Percentiles rank a stretch among this genome's conserved stretches.
Evolutionary conservation across 2,113 vertebrate species (phyloP).

Genomic region (Hyaena hyaena): DNA sequence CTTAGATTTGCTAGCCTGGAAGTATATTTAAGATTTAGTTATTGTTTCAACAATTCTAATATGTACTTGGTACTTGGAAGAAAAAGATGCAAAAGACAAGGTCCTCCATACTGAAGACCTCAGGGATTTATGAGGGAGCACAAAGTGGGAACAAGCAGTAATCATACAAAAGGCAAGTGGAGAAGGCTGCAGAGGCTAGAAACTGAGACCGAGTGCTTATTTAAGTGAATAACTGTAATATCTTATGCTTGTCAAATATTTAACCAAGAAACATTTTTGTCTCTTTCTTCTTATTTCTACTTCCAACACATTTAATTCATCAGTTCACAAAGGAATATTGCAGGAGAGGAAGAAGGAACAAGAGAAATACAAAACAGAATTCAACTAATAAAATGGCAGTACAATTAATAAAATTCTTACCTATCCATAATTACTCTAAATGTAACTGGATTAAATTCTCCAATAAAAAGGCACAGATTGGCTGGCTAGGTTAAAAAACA

Average conservation of each 20-base stretch:
- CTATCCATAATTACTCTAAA: not conserved
- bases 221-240: not conserved
- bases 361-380: not conserved
- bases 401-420: not conserved
- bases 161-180: not conserved
- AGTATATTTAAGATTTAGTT: not conserved
- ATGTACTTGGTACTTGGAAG: constrained; percentile 54
- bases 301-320: not conserved
- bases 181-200: not conserved
- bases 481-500: not conserved
- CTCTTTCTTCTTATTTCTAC: not conserved
- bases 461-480: not conserved
- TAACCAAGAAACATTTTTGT: not conserved
- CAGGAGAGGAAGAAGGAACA: not conserved
- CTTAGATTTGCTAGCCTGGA: not conserved
- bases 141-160: not conserved
- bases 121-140: not conserved
- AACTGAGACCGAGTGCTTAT: not conserved
- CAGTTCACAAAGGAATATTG: not conserved
- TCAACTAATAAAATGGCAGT: not conserved
- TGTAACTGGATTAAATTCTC: not conserved
- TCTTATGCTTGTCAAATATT: not conserved
- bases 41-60: not conserved
- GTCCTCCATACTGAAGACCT: not conserved
- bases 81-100: not conserved